Percentiles rank a stretch among this genome's conserved stretches.
phyloP scores from a whole-genome alignment of 2,797 vertebrate genomes.

The Cichlasoma orientale region DNA sequence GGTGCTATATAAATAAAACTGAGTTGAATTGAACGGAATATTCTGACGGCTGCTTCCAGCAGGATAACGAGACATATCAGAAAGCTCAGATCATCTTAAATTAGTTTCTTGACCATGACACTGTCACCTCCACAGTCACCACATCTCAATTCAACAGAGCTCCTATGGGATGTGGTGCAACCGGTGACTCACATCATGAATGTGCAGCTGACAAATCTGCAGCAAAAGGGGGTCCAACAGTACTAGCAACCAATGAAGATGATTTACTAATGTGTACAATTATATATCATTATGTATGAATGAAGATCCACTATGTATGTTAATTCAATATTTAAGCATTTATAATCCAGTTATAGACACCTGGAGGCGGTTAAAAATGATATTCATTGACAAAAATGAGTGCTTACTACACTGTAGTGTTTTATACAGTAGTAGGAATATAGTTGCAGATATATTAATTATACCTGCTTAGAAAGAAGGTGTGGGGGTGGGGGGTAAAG shows the following conservation, averaged over 20 bases:
- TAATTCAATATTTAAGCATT: neutral
- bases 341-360: neutral
- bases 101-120: too few species aligned
- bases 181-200: slow-evolving; percentile 47
- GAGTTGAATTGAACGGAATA: too few species aligned
- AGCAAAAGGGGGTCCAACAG: slow-evolving; percentile 1
- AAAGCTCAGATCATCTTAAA: too few species aligned
- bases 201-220: slow-evolving; percentile 57
- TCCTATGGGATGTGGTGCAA: slow-evolving; percentile 30
- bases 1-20: too few species aligned
- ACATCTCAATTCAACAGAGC: too few species aligned
- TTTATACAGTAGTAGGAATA: neutral
- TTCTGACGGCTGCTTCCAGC: too few species aligned
- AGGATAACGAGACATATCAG: too few species aligned
- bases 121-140: too few species aligned
- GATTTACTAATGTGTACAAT: neutral
- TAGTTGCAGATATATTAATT: neutral
- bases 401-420: neutral
- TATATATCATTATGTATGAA: neutral
- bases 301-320: neutral
- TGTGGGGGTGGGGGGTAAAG: neutral
- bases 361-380: neutral
- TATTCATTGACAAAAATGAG: too few species aligned
- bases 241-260: too few species aligned
- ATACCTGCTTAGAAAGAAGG: neutral